Evolutionary conservation across 2,113 vertebrate species (phyloP), one percentile per base, ranked within the genome.

Genomic region (Andinoacara biseriatus): DNA sequence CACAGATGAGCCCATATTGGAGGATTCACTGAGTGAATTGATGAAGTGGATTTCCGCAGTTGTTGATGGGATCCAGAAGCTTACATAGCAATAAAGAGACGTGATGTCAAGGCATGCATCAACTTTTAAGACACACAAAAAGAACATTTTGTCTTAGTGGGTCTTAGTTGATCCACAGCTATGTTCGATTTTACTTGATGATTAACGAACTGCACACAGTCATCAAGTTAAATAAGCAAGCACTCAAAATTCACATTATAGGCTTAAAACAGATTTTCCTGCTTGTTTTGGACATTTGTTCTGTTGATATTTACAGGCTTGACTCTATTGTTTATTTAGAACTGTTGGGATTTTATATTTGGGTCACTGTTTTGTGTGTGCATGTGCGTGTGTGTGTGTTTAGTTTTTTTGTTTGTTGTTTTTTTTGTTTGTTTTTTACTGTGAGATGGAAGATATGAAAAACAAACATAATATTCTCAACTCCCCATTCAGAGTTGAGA

Each of bases 401-500:
- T 26, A 26, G 46, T 43, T 13, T 43, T 43, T 4, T 43, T 17
- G 5, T 14, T 3, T 3, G 43, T 2, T 35, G 5, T 35, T 46
- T 1, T 46, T 14, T 46, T 5, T 46, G 40, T 3, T 43, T 43
- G 40, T 2, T 46, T 3, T 67, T 52, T 29, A 58, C 74, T 0
- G 69, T 74, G 67, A 57, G 72, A 56, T 74, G 52, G 20, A 61
- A 82, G 43, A 58, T 6, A 33, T n/a, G n/a, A 0, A 38, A 78
- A 56, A 35, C 20, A 81, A 9, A 35, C 5, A 43, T 22, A 46
- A 10, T 59, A 1, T 75, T 72, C 0, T 85, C n/a, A 0, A 67
- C 9, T 81, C 40, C 18, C 33, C 74, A 63, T 92, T n/a, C 94
- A 98, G 97, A 97, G 83, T 85, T 98, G 82, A 96, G 92, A 1